A percentile compares a stretch with the other conserved stretches of the same genome.
phyloP scores from a whole-genome alignment of 2,888 invertebrate genomes.

The Acrobasis consociella region DNA sequence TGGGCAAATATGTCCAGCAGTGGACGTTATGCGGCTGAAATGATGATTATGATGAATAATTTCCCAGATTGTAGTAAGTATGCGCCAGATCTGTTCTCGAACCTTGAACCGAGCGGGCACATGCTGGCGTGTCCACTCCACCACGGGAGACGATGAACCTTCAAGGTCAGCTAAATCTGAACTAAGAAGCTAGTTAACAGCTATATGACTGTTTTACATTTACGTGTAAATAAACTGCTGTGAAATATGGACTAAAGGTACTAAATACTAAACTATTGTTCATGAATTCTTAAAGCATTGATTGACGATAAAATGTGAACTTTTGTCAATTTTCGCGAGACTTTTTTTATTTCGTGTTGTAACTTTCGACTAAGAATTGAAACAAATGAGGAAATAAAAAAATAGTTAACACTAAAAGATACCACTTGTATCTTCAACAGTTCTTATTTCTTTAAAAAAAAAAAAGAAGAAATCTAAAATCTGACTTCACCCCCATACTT shows the following conservation, averaged over 20 bases:
- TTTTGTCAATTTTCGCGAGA: too few relatives aligned
- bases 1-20: too few relatives aligned
- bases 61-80: background rate
- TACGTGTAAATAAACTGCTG: background rate
- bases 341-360: too few relatives aligned
- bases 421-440: too few relatives aligned
- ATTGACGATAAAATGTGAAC: background rate
- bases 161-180: constrained; percentile 22
- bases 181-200: background rate
- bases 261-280: background rate
- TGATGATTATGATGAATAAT: too few relatives aligned
- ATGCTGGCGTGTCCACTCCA: background rate
- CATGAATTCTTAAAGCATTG: background rate
- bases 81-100: constrained; percentile 1
- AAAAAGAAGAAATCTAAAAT: too few relatives aligned
- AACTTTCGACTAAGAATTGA: too few relatives aligned
- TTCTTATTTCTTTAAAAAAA: too few relatives aligned
- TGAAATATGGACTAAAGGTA: background rate
- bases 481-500: too few relatives aligned
- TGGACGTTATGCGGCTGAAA: too few relatives aligned
- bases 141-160: constrained; percentile 16
- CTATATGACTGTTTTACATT: background rate
- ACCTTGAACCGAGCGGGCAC: constrained; percentile 14
- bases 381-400: too few relatives aligned
- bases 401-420: too few relatives aligned